Evolutionary conservation across 2,888 invertebrate species (phyloP).

Genomic region (Schizaphis graminum): DNA sequence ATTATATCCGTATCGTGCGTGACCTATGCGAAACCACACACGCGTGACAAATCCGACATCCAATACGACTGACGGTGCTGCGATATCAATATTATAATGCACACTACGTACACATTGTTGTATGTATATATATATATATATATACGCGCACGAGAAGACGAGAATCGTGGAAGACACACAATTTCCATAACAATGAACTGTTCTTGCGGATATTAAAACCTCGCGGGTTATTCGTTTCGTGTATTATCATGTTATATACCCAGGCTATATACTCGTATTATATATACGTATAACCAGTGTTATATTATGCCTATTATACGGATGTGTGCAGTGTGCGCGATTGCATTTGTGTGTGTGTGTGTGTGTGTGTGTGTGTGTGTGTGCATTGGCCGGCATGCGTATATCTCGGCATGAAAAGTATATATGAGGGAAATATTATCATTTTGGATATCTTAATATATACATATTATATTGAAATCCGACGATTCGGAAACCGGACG

Average conservation of each 20-base stretch:
- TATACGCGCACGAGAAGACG: neutral
- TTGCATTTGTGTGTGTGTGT: neutral
- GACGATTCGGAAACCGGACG: slow-evolving; percentile 25
- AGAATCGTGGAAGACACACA: neutral
- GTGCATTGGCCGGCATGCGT: neutral
- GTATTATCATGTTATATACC: neutral
- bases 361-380: neutral
- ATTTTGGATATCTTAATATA: slow-evolving; percentile 3
- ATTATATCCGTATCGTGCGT: neutral
- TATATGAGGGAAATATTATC: slow-evolving; percentile 39
- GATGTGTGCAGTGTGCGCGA: neutral
- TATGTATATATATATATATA: too few relatives aligned
- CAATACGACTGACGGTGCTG: neutral
- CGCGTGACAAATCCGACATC: slow-evolving; percentile 3
- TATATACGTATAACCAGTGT: too few relatives aligned
- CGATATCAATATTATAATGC: slow-evolving; percentile 29
- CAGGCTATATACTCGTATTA: too few relatives aligned
- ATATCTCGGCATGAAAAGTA: neutral
- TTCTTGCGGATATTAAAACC: slow-evolving; percentile 48
- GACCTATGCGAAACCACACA: neutral
- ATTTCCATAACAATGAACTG: slow-evolving; percentile 45
- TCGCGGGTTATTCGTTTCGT: neutral
- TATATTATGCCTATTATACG: neutral
- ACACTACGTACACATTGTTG: neutral
- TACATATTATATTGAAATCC: slow-evolving; percentile 49